Evolutionary conservation across 2,888 invertebrate genomes (phyloP), one percentile per base, ranked within the genome.

Genomic region (Drosophila monieri): DNA sequence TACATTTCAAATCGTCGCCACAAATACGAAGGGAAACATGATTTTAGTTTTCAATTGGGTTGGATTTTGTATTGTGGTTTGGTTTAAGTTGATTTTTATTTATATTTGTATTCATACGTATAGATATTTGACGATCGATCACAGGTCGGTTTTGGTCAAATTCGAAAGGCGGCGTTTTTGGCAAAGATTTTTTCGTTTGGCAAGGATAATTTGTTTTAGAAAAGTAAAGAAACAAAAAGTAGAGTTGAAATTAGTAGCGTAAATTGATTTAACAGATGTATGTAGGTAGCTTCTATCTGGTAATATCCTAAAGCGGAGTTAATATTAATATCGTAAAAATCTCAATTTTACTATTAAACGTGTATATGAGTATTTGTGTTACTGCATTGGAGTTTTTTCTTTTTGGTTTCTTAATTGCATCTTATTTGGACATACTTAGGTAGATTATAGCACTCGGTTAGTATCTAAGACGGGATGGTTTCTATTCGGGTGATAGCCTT

Each of bases 241-340:
- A 85, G 80, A 80, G 66, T 79, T 83, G 64, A 72, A 79, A 80
- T 85, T 80, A 85, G 77, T 85, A 79, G 72, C 68, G 68, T 60
- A 58, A 69, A 67, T 74, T 52, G 61, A 59, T 37, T 55, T 64
- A 58, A 57, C 21, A 43, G 27, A 49, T 47, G 6, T n/a, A 14
- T 35, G n/a, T 41, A 41, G 8, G 53, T 52, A 61, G 54, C 39
- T 49, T 71, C 54, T 55, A 71, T 27, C 51, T 49, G 53, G 57
- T 65, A 60, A 58, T 64, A 65, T 62, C 54, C 32, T 64, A 65
- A 52, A 65, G 52, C 58, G 64, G 73, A 61, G 55, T 60, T 39
- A 23, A 27, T 27, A 27, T 27, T 9, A 27, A 9, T 27, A 27
- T 27, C 39, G 27, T 43, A 55, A 32, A 51, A 41, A 43, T 65